A percentile compares a stretch with the other conserved stretches of the same genome.
These are phyloP conservation scores for Emydura subglobosa DNA, from an alignment of 2,113 vertebrate species.

Conservation along the genomic window DNA sequence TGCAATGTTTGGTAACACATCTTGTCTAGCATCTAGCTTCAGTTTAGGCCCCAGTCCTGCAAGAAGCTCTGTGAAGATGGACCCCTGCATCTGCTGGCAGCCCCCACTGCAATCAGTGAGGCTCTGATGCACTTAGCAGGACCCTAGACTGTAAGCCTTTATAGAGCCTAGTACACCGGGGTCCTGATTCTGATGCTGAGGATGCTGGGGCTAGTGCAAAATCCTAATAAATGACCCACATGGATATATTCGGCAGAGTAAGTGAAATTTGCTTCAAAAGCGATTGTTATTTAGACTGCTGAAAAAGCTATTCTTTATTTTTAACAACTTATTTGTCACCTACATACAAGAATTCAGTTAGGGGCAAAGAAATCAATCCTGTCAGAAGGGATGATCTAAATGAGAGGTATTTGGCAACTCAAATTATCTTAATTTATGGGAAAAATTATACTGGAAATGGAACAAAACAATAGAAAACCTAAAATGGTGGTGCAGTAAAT, in stretches of 20 bases:
- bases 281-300: background rate
- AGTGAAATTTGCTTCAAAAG: background rate
- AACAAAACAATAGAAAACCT: background rate
- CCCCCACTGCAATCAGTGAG: background rate
- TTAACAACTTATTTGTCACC: background rate
- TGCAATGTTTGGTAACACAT: background rate
- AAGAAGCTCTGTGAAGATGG: background rate
- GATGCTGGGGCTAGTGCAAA: background rate
- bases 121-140: background rate
- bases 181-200: background rate
- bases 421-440: background rate
- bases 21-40: background rate
- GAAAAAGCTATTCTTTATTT: background rate
- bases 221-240: background rate
- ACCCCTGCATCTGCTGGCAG: background rate
- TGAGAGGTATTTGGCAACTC: background rate
- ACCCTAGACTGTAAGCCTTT: background rate
- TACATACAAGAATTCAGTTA: background rate
- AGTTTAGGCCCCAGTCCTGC: background rate
- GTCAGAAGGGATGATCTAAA: background rate
- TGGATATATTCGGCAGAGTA: background rate
- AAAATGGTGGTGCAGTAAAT: background rate
- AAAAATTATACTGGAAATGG: accelerated
- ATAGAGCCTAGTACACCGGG: background rate
- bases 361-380: background rate